These are phyloP conservation scores for Achatina immaculata DNA, from an alignment of 1,140 invertebrate species.

Conservation along the genomic window DNA sequence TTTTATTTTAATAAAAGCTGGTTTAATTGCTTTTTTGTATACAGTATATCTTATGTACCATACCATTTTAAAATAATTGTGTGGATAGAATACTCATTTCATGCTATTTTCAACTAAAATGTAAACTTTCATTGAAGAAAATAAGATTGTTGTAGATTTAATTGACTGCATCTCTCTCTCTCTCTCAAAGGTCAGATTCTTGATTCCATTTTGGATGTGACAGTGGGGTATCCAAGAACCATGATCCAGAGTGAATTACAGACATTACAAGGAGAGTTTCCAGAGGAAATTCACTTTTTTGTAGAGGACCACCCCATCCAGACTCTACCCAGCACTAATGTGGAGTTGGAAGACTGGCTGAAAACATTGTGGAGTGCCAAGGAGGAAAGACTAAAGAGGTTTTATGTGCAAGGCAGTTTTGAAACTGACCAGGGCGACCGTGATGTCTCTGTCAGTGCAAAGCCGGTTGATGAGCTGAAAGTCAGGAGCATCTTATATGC, in stretches of 20 bases:
- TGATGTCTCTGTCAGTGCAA: neutral
- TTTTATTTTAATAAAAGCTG: too few species aligned
- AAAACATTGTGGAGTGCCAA: slow-evolving; percentile 57
- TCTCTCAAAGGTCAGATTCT: slow-evolving; percentile 59
- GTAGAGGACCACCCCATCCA: slow-evolving; percentile 46
- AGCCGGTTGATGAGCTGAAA: slow-evolving; percentile 16
- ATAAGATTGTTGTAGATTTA: too few species aligned
- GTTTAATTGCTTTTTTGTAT: too few species aligned
- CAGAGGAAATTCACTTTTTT: slow-evolving; percentile 64
- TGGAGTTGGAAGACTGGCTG: slow-evolving; percentile 57
- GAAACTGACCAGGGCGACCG: slow-evolving; percentile 10
- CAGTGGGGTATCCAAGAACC: slow-evolving; percentile 60
- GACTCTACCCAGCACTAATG: slow-evolving; percentile 43
- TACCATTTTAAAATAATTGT: too few species aligned
- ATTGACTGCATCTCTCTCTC: too few species aligned
- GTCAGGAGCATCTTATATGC: slow-evolving; percentile 27
- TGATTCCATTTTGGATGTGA: slow-evolving; percentile 62
- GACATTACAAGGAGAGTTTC: slow-evolving; percentile 57
- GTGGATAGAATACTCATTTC: too few species aligned
- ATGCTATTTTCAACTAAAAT: too few species aligned
- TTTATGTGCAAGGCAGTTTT: slow-evolving; percentile 53
- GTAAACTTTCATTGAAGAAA: too few species aligned
- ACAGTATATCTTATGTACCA: too few species aligned
- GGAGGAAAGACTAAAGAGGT: slow-evolving; percentile 55
- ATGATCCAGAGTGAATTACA: slow-evolving; percentile 61